These are phyloP conservation scores for Callipepla californica DNA, from an alignment of 2,113 vertebrate genomes.

Conservation along the genomic window DNA sequence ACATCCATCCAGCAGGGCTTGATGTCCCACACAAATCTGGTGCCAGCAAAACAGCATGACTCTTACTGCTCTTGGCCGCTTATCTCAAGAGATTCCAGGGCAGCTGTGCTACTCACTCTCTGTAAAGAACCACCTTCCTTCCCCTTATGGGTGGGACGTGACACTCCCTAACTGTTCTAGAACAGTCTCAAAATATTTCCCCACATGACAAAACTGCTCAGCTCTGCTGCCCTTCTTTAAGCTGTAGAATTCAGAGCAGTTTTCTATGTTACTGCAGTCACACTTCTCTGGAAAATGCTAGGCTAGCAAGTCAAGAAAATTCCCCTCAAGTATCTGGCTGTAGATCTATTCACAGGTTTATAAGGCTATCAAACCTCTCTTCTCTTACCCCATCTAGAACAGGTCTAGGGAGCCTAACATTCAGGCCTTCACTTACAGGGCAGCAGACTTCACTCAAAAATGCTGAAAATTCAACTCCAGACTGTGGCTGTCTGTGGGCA, in stretches of 20 bases:
- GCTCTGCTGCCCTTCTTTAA: not conserved
- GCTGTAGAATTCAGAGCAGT: not conserved
- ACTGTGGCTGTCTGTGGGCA: accelerated
- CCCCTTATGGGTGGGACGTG: too few species aligned
- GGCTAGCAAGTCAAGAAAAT: not conserved
- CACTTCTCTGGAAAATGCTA: constrained; percentile 6
- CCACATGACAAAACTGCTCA: accelerated
- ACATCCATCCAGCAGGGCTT: not conserved
- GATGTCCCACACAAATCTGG: not conserved
- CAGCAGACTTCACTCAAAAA: not conserved
- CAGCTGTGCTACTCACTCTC: not conserved
- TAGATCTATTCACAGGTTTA: not conserved
- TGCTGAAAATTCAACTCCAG: not conserved
- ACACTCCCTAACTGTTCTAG: not conserved
- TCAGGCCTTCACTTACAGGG: not conserved
- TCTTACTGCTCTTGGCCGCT: not conserved
- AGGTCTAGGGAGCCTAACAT: not conserved
- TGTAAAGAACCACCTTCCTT: too few species aligned
- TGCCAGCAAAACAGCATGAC: too few species aligned
- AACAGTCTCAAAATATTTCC: not conserved
- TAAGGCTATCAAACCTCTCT: not conserved
- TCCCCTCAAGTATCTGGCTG: not conserved
- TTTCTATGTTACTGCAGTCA: not conserved
- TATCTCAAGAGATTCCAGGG: not conserved
- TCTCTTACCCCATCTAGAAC: not conserved